phyloP scores from a whole-genome alignment of 2,113 vertebrate genomes.

The Acinonyx jubatus region DNA sequence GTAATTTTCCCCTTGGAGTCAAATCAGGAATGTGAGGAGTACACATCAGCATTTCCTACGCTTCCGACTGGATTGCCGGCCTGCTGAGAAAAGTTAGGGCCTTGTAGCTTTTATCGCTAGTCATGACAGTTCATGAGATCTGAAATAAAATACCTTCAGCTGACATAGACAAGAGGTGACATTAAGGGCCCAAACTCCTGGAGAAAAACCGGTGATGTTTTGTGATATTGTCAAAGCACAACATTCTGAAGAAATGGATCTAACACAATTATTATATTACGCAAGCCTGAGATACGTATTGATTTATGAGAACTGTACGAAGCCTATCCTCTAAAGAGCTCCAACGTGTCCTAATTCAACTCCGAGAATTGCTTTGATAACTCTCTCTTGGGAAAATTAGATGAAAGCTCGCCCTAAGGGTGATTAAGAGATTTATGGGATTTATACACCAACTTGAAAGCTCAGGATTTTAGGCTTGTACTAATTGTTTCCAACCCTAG shows the following conservation, averaged over 20 bases:
- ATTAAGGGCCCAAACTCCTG: no score
- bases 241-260: slow-evolving; percentile 16
- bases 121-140: background rate
- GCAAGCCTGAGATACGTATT: slow-evolving; percentile 9
- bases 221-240: background rate
- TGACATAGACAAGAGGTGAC: background rate
- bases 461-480: background rate
- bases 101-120: background rate
- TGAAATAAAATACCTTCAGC: background rate
- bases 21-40: background rate
- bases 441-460: slow-evolving; percentile 61
- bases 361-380: slow-evolving; percentile 59
- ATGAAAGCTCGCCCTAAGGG: slow-evolving; percentile 58
- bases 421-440: slow-evolving; percentile 73
- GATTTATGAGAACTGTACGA: slow-evolving; percentile 49
- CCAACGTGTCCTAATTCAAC: slow-evolving; percentile 34
- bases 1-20: background rate
- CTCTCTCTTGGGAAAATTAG: slow-evolving; percentile 58
- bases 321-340: slow-evolving; percentile 38
- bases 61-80: background rate
- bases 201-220: no score
- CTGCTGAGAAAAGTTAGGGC: background rate
- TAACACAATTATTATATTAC: background rate
- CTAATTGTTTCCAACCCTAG: slow-evolving; percentile 56
- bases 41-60: background rate